phyloP scores from a whole-genome alignment of 2,888 invertebrate genomes.

The Villa cingulata region DNA sequence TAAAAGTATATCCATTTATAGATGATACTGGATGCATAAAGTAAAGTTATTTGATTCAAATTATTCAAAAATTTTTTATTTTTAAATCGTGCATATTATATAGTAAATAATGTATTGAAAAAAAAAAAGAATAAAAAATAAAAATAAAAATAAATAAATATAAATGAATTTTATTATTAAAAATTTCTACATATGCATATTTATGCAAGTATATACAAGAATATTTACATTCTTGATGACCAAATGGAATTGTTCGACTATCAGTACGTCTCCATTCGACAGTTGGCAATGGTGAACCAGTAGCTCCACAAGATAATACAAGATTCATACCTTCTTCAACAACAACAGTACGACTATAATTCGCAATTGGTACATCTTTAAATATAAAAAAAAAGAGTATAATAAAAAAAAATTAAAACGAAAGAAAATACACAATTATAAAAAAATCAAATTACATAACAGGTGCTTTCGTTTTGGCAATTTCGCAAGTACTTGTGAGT shows the following conservation, averaged over 20 bases:
- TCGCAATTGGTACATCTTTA: constrained; percentile 26
- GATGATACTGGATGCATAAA: constrained; percentile 43
- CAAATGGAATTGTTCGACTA: constrained; percentile 47
- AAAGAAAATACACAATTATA: neutral
- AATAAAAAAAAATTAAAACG: neutral
- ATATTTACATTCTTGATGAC: constrained; percentile 51
- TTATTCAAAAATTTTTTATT: neutral
- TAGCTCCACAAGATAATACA: constrained; percentile 66
- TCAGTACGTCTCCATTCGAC: constrained; percentile 64
- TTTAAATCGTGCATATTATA: neutral
- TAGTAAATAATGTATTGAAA: too few relatives aligned
- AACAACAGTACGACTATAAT: constrained; percentile 43
- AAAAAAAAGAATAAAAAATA: too few relatives aligned
- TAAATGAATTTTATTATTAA: too few relatives aligned
- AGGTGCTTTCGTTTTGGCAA: too few relatives aligned
- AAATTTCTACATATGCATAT: too few relatives aligned
- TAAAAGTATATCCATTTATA: constrained; percentile 61
- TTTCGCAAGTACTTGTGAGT: too few relatives aligned
- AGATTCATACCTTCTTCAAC: constrained; percentile 71
- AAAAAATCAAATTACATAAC: too few relatives aligned
- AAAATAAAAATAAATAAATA: too few relatives aligned
- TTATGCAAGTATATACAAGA: too few relatives aligned
- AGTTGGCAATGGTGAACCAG: constrained; percentile 61
- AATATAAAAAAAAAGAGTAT: neutral
- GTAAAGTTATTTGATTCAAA: constrained; percentile 17